Evolutionary conservation across 2,113 vertebrate species (phyloP), one percentile per base, ranked within the genome.

Genomic region (Anhinga anhinga): DNA sequence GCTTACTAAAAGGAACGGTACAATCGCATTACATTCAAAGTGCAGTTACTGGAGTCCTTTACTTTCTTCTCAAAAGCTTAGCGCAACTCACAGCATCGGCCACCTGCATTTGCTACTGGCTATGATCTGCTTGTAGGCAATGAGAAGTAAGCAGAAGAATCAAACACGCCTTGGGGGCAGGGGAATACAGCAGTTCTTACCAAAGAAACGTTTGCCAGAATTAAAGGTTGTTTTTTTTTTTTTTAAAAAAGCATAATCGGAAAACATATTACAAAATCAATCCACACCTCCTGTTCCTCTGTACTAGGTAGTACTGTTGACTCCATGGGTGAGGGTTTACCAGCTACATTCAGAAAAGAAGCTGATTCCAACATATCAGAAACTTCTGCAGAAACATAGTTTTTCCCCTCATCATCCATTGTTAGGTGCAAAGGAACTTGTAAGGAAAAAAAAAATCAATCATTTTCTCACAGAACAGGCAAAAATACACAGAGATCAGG

Each of bases 241-340:
- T n/a, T n/a, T n/a, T n/a, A n/a, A n/a, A n/a, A n/a, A n/a, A n/a
- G n/a, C n/a, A n/a, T n/a, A n/a, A n/a, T n/a, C n/a, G n/a, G n/a
- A n/a, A 77, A 5, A 25, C 29, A 10, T 4, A 5, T 10, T 22
- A 38, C n/a, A 67, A 87, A 84, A 72, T 5, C 13, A 77, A 27
- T 32, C 2, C 94, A 62, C 90, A 97, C 96, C 97, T 97, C 93
- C 55, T 78, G 88, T 3, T 96, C 84, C 32, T 95, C 90, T 36
- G 18, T 4, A 9, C 29, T 34, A 38, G 85, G 47, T 69, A 87
- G 7, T 3, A 81, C 15, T 7, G 96, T 86, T 38, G 94, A 94
- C 32, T 97, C 96, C 88, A 86, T 16, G 16, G 95, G 86, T 10
- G 92, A 67, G 44, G 65, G 34, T 74, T 89, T 85, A 70, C 32